Conservation (phyloP, 2,888 invertebrate genomes). For the Empis livida region DNA sequence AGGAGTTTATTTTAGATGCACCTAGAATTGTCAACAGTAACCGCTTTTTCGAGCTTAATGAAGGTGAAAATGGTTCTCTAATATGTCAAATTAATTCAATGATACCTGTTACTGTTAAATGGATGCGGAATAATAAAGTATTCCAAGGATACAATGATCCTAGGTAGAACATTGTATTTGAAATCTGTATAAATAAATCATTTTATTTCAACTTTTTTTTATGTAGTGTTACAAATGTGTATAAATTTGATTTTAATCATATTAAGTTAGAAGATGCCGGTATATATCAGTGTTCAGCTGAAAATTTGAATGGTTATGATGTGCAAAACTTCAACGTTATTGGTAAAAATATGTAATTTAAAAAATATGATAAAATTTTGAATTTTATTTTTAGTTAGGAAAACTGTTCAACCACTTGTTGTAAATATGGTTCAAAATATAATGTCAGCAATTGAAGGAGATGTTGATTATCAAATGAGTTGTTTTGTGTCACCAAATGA, state of each 20-base stretch:
- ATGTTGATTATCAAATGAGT: conserved; percentile 9
- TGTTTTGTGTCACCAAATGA: conserved; percentile 8
- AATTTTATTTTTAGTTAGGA: conserved; percentile 6
- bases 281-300: conserved; percentile 37
- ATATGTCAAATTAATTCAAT: conserved; percentile 48
- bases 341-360: conserved; percentile 3
- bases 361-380: neutral
- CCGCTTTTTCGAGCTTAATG: conserved; percentile 23
- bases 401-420: conserved; percentile 5
- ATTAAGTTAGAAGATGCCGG: conserved; percentile 34
- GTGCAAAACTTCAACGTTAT: conserved; percentile 13
- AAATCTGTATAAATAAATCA: neutral
- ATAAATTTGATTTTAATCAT: conserved; percentile 11
- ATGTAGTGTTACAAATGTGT: conserved; percentile 7
- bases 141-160: neutral
- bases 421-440: conserved; percentile 5
- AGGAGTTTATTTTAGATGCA: conserved; percentile 33
- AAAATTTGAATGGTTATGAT: conserved; percentile 36
- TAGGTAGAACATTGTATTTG: conserved; percentile 1
- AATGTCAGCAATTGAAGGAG: conserved; percentile 7
- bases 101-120: conserved; percentile 39
- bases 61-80: conserved; percentile 38
- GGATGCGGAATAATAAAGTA: conserved; percentile 8
- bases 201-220: neutral
- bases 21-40: conserved; percentile 40